phyloP scores from a whole-genome alignment of 2,888 invertebrate species.

The Caenorhabditis angaria region DNA sequence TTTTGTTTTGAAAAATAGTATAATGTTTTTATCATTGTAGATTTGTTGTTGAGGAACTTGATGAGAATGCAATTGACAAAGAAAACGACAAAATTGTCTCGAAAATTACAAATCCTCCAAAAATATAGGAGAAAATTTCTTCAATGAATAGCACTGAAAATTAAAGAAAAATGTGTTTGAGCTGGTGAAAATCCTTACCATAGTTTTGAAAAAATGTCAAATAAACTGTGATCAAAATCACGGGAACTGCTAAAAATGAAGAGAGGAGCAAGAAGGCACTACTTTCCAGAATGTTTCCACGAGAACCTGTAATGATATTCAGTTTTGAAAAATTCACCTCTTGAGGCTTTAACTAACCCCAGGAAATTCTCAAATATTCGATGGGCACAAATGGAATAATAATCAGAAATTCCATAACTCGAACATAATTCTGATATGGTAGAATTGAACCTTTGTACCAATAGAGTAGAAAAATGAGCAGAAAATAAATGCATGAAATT shows the following conservation, averaged over 20 bases:
- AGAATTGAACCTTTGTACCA: conserved; percentile 53
- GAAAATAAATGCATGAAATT: conserved; percentile 35
- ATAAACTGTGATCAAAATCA: conserved; percentile 37
- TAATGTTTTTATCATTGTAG: too few relatives aligned
- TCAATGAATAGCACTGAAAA: conserved; percentile 49
- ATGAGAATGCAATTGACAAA: conserved; percentile 28
- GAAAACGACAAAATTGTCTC: conserved; percentile 32
- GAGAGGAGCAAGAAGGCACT: conserved; percentile 41
- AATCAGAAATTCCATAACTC: conserved; percentile 58
- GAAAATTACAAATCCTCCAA: conserved; percentile 33
- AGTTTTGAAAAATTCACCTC: background rate
- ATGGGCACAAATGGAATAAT: conserved; percentile 57
- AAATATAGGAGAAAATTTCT: conserved; percentile 34
- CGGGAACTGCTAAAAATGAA: conserved; percentile 30
- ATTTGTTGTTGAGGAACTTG: background rate
- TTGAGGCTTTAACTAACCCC: conserved; percentile 47
- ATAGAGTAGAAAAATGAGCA: conserved; percentile 31
- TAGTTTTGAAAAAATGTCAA: conserved; percentile 47
- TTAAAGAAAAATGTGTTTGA: background rate
- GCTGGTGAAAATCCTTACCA: conserved; percentile 24
- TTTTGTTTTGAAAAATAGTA: too few relatives aligned
- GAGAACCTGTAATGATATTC: conserved; percentile 23
- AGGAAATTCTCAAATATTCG: conserved; percentile 59
- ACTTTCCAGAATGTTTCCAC: conserved; percentile 51
- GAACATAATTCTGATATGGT: conserved; percentile 55